Percentiles rank a stretch among this genome's conserved stretches.
Conservation (phyloP, 2,888 invertebrate species). For the Diplazon laetatorius region DNA sequence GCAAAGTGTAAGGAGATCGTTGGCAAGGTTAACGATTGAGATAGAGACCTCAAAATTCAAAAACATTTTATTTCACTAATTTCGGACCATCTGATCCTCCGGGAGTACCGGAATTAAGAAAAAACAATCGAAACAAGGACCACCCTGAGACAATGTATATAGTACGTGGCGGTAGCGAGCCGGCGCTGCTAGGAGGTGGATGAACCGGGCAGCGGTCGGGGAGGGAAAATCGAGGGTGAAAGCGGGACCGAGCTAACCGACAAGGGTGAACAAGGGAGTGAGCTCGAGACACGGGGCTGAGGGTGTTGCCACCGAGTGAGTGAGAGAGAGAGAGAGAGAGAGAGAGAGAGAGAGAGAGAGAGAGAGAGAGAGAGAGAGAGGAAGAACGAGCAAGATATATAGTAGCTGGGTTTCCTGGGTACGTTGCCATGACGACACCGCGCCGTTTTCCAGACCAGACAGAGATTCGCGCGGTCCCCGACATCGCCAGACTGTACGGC, state of each 20-base stretch:
- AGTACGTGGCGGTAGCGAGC: slow-evolving; percentile 13
- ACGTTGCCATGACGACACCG: slow-evolving; percentile 76
- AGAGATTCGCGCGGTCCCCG: slow-evolving; percentile 63
- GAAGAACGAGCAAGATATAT: slow-evolving; percentile 57
- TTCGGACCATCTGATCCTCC: too few relatives aligned
- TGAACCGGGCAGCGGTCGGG: slow-evolving; percentile 78
- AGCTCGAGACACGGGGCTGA: slow-evolving; percentile 40
- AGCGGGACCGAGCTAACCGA: slow-evolving; percentile 54
- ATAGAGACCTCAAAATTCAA: too few relatives aligned
- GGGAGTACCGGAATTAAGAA: too few relatives aligned
- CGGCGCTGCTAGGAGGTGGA: slow-evolving; percentile 74
- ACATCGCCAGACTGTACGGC: slow-evolving; percentile 71
- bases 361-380: slow-evolving; percentile 47
- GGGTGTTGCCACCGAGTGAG: slow-evolving; percentile 57
- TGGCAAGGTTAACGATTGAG: too few relatives aligned
- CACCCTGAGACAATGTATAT: too few relatives aligned
- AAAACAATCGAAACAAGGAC: too few relatives aligned
- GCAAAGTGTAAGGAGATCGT: too few relatives aligned
- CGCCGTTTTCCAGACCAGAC: slow-evolving; percentile 64
- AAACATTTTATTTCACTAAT: too few relatives aligned
- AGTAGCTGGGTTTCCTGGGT: slow-evolving; percentile 81
- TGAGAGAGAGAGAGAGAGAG: slow-evolving; percentile 56
- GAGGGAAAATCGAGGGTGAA: slow-evolving; percentile 55
- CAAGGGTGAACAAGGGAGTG: slow-evolving; percentile 58
- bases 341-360: slow-evolving; percentile 60